Base-by-base conservation (phyloP, 2,888 invertebrate species). In the Myathropa florea region DNA sequence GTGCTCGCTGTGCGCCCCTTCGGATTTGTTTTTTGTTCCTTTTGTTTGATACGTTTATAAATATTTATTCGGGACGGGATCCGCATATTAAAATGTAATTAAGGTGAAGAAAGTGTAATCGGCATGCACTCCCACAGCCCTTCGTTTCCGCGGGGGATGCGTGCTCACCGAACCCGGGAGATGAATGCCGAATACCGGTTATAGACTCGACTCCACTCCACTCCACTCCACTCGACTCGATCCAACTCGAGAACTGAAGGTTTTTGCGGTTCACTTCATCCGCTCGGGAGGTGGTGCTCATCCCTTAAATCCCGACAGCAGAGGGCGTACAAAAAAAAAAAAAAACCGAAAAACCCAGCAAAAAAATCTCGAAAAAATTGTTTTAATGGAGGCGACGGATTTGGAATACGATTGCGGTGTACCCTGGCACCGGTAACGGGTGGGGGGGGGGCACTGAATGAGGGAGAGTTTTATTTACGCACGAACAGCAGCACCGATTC, bases 51-150 rank as follows among this genome's bases (percentile, higher is more conserved):
- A 61, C 61, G 53, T 70, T 70, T 63, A 63, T 70, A 77, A 70
- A 68, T 70, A 63, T 77, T 77, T 70, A 77, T 70, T 77, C 55
- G 23, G 55, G 61, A 57, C 70, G 70, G 61, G 77, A 63, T 68
- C 63, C 61, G 68, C 77, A 77, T 63, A 77, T 77, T 77, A 70
- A 77, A 77, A 77, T 70, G 77, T 77, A 77, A 77, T 77, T 70
- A 77, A 70, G 63, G 77, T 46, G 77, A 18, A 67, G 60, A n/a
- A 53, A 77, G 18, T 68, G 60, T 77, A 77, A 77, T 68, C 46
- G 67, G 28, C 14, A 18, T 76, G 65, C 67, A 76, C 33, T 60
- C 12, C 14, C n/a, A 36, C 23, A 12, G 26, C 23, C 9, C 64
- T 23, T 21, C 36, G 18, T 2, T 10, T 14, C 18, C 53, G 28